Evolutionary conservation across 2,888 invertebrate genomes (phyloP).

Genomic region (Phragmatobia fuliginosa): DNA sequence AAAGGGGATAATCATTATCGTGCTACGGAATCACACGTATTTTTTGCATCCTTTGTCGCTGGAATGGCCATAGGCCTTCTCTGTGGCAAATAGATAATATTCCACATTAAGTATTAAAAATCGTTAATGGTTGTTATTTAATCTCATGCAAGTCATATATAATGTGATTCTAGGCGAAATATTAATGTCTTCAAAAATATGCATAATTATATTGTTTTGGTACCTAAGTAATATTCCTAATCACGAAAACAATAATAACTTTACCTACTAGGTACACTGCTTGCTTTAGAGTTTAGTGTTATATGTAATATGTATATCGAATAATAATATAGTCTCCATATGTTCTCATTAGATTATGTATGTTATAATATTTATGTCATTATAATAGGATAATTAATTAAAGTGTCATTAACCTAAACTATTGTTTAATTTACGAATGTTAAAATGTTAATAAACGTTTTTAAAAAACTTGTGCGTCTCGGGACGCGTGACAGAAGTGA

Average conservation of each 20-base stretch:
- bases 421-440: not conserved
- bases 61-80: constrained; percentile 91
- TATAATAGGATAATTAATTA: not conserved
- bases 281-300: not conserved
- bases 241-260: not conserved
- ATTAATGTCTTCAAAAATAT: not conserved
- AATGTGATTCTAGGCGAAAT: not conserved
- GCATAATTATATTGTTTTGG: not conserved
- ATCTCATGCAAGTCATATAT: not conserved
- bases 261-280: not conserved
- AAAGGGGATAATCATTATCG: constrained; percentile 89
- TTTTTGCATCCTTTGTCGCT: constrained; percentile 92
- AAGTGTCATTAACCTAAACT: not conserved
- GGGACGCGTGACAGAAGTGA: too few relatives aligned
- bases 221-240: not conserved
- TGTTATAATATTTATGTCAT: not conserved
- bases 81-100: constrained; percentile 75
- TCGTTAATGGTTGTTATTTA: not conserved
- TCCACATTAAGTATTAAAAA: not conserved
- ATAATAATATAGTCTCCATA: not conserved
- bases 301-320: not conserved
- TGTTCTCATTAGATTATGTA: constrained; percentile 2
- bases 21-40: constrained; percentile 92
- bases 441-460: too few relatives aligned
- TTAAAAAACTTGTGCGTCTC: too few relatives aligned